Evolutionary conservation across 2,888 invertebrate genomes (phyloP).

Genomic region (Drosophila mimetica): DNA sequence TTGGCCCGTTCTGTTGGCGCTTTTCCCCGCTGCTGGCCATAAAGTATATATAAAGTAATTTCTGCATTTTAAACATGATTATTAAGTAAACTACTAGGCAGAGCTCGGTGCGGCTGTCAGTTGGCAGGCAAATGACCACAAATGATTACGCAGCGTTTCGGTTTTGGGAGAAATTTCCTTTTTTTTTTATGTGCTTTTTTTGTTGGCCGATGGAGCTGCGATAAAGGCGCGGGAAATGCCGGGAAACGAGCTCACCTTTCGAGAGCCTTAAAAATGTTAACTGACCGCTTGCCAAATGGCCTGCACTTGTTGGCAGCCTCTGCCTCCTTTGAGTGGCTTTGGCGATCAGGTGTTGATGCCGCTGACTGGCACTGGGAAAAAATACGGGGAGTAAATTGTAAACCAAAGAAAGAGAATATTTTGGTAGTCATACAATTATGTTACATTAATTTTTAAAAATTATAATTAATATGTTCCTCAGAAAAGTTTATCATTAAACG

Average conservation of each 20-base stretch:
- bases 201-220: conserved; percentile 53
- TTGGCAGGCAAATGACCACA: conserved; percentile 72
- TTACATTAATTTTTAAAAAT: too few relatives aligned
- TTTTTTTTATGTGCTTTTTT: conserved; percentile 25
- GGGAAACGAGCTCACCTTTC: conserved; percentile 70
- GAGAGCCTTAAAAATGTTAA: conserved; percentile 44
- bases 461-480: too few relatives aligned
- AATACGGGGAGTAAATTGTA: too few relatives aligned
- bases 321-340: conserved; percentile 71
- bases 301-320: conserved; percentile 69
- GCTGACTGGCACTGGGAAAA: conserved; percentile 24
- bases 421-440: too few relatives aligned
- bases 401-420: too few relatives aligned
- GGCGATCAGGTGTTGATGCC: conserved; percentile 84
- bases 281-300: conserved; percentile 42
- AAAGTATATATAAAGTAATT: conserved; percentile 75
- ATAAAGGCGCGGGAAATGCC: conserved; percentile 61
- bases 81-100: conserved; percentile 66
- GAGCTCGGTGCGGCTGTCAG: conserved; percentile 31
- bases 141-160: conserved; percentile 72
- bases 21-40: conserved; percentile 41
- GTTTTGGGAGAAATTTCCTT: conserved; percentile 60
- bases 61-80: conserved; percentile 74
- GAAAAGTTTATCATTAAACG: too few relatives aligned
- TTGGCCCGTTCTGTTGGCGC: conserved; percentile 20